These are phyloP conservation scores for Diachasma alloeum DNA, from an alignment of 1,140 invertebrate species.

Conservation along the genomic window DNA sequence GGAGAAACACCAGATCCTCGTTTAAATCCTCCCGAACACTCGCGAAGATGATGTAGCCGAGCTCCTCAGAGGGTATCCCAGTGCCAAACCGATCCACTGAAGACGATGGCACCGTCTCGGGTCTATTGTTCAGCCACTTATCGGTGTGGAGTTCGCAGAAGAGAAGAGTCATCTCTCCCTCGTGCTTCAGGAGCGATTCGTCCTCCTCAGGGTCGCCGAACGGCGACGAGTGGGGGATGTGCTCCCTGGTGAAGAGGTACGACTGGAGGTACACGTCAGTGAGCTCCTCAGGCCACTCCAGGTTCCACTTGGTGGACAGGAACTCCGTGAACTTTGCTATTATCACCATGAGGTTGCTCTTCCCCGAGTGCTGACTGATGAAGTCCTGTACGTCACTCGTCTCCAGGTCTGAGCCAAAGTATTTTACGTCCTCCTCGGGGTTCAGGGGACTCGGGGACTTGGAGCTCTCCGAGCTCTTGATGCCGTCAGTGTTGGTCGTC, in stretches of 20 bases:
- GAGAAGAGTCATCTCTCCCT: slow-evolving; percentile 70
- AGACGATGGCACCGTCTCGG: slow-evolving; percentile 55
- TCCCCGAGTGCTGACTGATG: slow-evolving; percentile 65
- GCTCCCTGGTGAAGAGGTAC: slow-evolving; percentile 65
- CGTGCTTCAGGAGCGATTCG: slow-evolving; percentile 65
- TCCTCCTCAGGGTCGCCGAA: slow-evolving; percentile 61
- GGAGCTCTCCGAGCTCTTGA: slow-evolving; percentile 54
- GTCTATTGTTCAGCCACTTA: slow-evolving; percentile 66
- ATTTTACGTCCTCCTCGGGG: slow-evolving; percentile 52
- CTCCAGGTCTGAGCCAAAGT: slow-evolving; percentile 75
- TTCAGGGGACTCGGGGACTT: slow-evolving; percentile 51
- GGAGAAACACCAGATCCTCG: slow-evolving; percentile 54
- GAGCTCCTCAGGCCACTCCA: slow-evolving; percentile 72
- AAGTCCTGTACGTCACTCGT: slow-evolving; percentile 71
- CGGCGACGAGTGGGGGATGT: slow-evolving; percentile 64
- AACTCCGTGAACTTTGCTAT: slow-evolving; percentile 69
- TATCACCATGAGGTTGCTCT: slow-evolving; percentile 71
- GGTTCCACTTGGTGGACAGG: slow-evolving; percentile 69
- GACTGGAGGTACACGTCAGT: slow-evolving; percentile 69
- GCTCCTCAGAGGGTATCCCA: slow-evolving; percentile 57
- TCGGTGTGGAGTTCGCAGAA: slow-evolving; percentile 72
- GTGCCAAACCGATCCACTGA: slow-evolving; percentile 51
- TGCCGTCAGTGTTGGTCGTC: slow-evolving; percentile 49
- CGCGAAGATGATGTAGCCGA: slow-evolving; percentile 59
- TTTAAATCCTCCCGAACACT: slow-evolving; percentile 58